Base-by-base conservation (phyloP, 2,888 invertebrate genomes). In the Toxonevra muliebris region DNA sequence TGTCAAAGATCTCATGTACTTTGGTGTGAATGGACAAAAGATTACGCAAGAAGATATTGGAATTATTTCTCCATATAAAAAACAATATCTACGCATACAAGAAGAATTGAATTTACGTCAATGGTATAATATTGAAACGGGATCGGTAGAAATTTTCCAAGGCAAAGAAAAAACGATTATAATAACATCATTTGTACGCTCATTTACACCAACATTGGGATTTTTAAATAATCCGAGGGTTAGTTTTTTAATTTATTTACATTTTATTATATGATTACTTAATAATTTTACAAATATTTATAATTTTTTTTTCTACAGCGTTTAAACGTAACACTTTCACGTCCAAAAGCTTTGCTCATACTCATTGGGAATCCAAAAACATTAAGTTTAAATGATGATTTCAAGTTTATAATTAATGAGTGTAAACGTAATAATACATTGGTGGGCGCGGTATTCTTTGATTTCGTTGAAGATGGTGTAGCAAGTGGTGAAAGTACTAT, bases 121-220 rank as follows among this genome's bases (percentile, higher is more conserved):
- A 1, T 77, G 74, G 66, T 45, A 53, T 15, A 79, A 87, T 0
- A 85, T 93, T 9, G 89, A 90, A 76, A 89, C 92, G 52, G 95
- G 95, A 1, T 92, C 94, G 0, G 93, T 94, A 1, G 96, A 96
- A 82, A 90, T 90, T 40, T 96, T 93, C 83, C 95, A 96, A 83
- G 96, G 96, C 0, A 91, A 92, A 69, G 95, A 96, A 82, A 91
- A 92, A 78, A 86, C 89, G 7, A 89, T 93, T 1, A 92, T 96
- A 55, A 90, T 96, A 9, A 89, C 94, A 58, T 91, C 93, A 0
- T 92, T 94, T 0, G 95, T 93, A 4, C 87, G 95, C 19, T 81
- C 81, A 0, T 79, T 79, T 55, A 43, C 74, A 11, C 61, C 64
- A 1, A 71, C 72, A 9, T 69, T 82, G 30, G 82, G 84, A 0